Percentiles rank a stretch among this genome's conserved stretches.
Conservation (phyloP, 2,888 invertebrate genomes). For the Cataglyphis altisquamis region DNA sequence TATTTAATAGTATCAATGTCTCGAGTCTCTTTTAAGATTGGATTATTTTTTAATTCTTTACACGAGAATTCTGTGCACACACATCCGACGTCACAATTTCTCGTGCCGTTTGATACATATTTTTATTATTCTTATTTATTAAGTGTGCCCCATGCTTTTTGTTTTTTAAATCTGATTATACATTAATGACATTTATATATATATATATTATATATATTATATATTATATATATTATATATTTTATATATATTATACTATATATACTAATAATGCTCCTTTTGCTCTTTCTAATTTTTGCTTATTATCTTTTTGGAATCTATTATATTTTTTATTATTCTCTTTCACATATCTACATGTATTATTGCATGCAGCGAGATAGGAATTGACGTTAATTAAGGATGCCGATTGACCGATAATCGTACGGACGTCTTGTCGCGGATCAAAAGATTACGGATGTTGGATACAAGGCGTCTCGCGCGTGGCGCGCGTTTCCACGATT, state of each 20-base stretch:
- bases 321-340: neutral
- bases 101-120: too few species aligned
- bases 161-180: too few species aligned
- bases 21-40: neutral
- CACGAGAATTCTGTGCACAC: neutral
- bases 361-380: neutral
- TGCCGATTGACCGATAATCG: slow-evolving; percentile 26
- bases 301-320: too few species aligned
- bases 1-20: neutral
- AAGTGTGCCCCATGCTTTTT: too few species aligned
- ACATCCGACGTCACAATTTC: neutral
- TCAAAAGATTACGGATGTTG: slow-evolving; percentile 19
- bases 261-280: too few species aligned
- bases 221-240: too few species aligned
- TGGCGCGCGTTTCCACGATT: slow-evolving; percentile 33
- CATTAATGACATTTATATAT: too few species aligned
- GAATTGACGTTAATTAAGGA: neutral
- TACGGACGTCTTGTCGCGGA: slow-evolving; percentile 1
- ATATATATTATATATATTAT: too few species aligned
- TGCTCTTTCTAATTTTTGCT: too few species aligned
- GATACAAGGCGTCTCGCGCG: neutral
- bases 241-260: too few species aligned
- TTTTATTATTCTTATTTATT: too few species aligned
- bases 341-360: neutral
- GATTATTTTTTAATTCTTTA: neutral